Evolutionary conservation across 2,113 vertebrate genomes (phyloP).

Genomic region (Psilopsiagon aurifrons): DNA sequence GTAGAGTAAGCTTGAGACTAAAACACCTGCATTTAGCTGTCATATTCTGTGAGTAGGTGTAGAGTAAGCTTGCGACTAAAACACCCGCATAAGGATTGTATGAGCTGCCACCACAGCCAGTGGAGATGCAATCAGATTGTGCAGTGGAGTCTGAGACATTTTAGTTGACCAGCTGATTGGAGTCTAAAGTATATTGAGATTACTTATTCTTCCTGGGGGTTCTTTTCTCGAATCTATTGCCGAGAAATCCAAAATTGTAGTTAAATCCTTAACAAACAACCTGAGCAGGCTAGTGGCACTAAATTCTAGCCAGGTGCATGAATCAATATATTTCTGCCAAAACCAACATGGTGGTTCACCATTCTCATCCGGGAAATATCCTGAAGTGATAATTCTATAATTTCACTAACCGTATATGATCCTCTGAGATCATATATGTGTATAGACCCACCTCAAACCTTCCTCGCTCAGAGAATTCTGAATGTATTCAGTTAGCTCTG

Average conservation of each 20-base stretch:
- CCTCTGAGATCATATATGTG: neutral
- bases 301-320: neutral
- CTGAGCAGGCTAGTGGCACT: neutral
- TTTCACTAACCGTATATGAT: neutral
- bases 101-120: neutral
- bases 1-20: neutral
- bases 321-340: neutral
- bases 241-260: neutral
- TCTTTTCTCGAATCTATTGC: neutral
- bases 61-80: neutral
- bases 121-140: neutral
- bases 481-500: neutral
- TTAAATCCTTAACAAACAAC: neutral
- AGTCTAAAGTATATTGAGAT: neutral
- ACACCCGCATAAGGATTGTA: accelerated
- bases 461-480: neutral
- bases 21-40: neutral
- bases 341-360: neutral
- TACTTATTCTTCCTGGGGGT: neutral
- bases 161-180: neutral
- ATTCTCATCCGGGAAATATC: neutral
- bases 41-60: neutral
- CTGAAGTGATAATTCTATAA: neutral
- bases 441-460: neutral
- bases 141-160: neutral